A percentile compares a stretch with the other conserved stretches of the same genome.
phyloP scores from a whole-genome alignment of 2,888 invertebrate species.

The Toxonevra muliebris region DNA sequence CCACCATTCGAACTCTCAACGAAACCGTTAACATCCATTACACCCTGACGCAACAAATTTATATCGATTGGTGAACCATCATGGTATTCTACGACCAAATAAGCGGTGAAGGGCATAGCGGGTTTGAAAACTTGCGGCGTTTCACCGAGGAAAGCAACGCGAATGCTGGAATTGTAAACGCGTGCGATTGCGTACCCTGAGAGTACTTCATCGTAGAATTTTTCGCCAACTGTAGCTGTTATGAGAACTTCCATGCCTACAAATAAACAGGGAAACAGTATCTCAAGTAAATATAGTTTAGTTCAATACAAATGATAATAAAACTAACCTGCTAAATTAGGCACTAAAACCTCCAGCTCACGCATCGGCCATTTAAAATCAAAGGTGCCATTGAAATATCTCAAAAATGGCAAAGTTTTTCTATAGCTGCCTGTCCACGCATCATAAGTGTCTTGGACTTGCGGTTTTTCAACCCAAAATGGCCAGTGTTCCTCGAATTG shows the following conservation, averaged over 20 bases:
- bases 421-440: constrained; percentile 64
- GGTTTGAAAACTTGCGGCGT: constrained; percentile 95
- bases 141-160: constrained; percentile 86
- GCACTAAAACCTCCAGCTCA: constrained; percentile 72
- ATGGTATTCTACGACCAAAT: constrained; percentile 89
- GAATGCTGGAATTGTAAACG: constrained; percentile 86
- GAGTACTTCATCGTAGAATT: constrained; percentile 81
- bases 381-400: constrained; percentile 88
- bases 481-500: constrained; percentile 84
- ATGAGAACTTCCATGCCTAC: constrained; percentile 83
- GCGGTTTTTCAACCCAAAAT: constrained; percentile 79
- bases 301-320: not conserved
- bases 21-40: constrained; percentile 74
- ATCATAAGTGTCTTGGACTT: constrained; percentile 65
- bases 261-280: not conserved
- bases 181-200: constrained; percentile 88
- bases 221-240: constrained; percentile 87
- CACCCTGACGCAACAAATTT: constrained; percentile 72
- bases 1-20: constrained; percentile 73
- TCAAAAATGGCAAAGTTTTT: constrained; percentile 74
- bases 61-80: constrained; percentile 83
- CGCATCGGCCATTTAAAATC: constrained; percentile 86
- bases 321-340: constrained; percentile 64
- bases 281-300: not conserved
- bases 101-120: constrained; percentile 87